Evolutionary conservation across 2,888 invertebrate genomes (phyloP), one percentile per base, ranked within the genome.

Genomic region (Plagiodera versicolora): DNA sequence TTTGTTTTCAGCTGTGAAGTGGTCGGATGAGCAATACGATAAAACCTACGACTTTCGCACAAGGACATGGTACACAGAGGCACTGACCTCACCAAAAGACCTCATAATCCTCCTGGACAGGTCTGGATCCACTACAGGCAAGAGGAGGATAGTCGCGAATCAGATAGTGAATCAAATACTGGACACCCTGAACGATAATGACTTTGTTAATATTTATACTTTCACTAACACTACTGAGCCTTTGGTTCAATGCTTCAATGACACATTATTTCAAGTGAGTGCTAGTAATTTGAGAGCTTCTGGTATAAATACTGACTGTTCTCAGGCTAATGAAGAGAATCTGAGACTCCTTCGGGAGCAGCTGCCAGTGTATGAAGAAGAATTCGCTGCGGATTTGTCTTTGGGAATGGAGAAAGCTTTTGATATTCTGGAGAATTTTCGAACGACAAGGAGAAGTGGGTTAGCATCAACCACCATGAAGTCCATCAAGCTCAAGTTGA

Each of bases 11-110:
- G 92, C 92, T 60, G 87, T 90, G 75, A 86, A 88, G 76, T 93
- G 92, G 93, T 77, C 79, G 0, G 68, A 74, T 11, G 80, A 80
- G 64, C 70, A 70, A 30, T 80, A 80, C 63, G 70, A 77, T 46
- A 67, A 97, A 81, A 88, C 97, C 61, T 98, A 94, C 80, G 98
- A 99, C 80, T 96, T 95, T 77, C 87, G 98, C 50, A 90, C 94
- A 28, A 87, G 95, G 72, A 91, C 92, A 50, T 98, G 98, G 98
- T 99, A 96, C 79, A 95, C 98, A 78, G 94, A 97, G 82, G 97
- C 97, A 2, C 97, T 98, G 51, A 93, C 96, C 11, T 96, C 96
- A 77, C 95, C 98, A 1, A 99, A 99, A 83, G 98, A 99, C 80
- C 83, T 95, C 64, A 80, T 90, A 17, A 87, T 90, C 50, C 79